phyloP scores from a whole-genome alignment of 2,113 vertebrate species.

The Istiophorus platypterus region DNA sequence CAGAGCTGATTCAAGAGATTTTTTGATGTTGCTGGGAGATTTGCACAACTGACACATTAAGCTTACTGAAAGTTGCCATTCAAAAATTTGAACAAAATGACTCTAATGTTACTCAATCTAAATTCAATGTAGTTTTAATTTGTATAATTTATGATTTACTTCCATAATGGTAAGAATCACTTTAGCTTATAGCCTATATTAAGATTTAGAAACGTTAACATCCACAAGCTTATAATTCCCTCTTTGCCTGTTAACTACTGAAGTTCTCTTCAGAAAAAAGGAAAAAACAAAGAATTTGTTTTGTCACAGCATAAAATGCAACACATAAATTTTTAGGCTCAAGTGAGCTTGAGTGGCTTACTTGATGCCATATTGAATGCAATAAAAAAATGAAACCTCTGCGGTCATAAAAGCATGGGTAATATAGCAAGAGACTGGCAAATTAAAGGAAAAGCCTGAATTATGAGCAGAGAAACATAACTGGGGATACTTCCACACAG shows the following conservation, averaged over 20 bases:
- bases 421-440: background rate
- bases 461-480: background rate
- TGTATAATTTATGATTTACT: background rate
- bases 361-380: background rate
- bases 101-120: background rate
- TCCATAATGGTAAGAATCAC: background rate
- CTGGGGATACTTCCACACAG: background rate
- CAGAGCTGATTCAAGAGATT: background rate
- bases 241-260: background rate
- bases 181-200: background rate
- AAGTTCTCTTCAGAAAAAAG: background rate
- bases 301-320: background rate
- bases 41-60: background rate
- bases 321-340: background rate
- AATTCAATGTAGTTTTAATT: slow-evolving; percentile 13
- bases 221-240: background rate
- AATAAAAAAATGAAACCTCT: background rate
- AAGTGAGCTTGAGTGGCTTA: background rate
- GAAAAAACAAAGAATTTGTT: no score
- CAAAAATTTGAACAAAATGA: background rate
- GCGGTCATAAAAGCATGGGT: background rate
- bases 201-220: background rate
- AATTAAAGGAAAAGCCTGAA: background rate
- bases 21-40: background rate
- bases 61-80: background rate